A percentile compares a stretch with the other conserved stretches of the same genome.
These are phyloP conservation scores for Leuciscus waleckii DNA, from an alignment of 2,797 vertebrate species.

Conservation along the genomic window DNA sequence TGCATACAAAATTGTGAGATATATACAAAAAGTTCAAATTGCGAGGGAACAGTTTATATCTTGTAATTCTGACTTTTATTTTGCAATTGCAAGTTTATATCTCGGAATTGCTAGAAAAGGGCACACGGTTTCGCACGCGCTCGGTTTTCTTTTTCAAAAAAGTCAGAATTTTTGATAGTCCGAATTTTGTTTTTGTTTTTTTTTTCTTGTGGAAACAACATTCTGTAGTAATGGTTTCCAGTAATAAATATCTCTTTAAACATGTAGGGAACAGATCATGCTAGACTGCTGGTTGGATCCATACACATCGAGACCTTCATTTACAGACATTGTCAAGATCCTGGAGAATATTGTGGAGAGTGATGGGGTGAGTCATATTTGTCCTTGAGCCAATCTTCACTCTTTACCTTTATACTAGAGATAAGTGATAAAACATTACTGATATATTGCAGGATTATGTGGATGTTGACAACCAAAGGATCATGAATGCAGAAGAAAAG, in stretches of 20 bases:
- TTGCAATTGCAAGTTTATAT: neutral
- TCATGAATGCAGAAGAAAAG: slow-evolving; percentile 49
- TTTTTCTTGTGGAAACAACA: neutral
- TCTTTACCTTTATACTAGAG: slow-evolving; percentile 24
- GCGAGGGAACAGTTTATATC: neutral
- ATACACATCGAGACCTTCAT: slow-evolving; percentile 72
- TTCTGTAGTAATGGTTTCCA: neutral
- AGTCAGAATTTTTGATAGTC: no score
- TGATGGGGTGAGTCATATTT: slow-evolving; percentile 68
- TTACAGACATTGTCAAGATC: slow-evolving; percentile 70
- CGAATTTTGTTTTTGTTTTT: neutral
- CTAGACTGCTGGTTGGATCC: slow-evolving; percentile 76
- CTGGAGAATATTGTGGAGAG: slow-evolving; percentile 75
- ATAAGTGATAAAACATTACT: slow-evolving; percentile 3
- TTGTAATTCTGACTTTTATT: neutral
- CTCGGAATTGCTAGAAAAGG: neutral
- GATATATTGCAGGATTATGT: slow-evolving; percentile 75
- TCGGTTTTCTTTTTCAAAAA: no score
- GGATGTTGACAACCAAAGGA: slow-evolving; percentile 66
- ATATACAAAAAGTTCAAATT: neutral
- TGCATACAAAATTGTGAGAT: neutral
- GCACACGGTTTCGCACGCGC: no score
- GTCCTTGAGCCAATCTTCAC: neutral
- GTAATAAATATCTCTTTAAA: neutral
- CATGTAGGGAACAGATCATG: slow-evolving; percentile 74